These are phyloP conservation scores for Azemiops feae DNA, from an alignment of 2,113 vertebrate species.

Conservation along the genomic window DNA sequence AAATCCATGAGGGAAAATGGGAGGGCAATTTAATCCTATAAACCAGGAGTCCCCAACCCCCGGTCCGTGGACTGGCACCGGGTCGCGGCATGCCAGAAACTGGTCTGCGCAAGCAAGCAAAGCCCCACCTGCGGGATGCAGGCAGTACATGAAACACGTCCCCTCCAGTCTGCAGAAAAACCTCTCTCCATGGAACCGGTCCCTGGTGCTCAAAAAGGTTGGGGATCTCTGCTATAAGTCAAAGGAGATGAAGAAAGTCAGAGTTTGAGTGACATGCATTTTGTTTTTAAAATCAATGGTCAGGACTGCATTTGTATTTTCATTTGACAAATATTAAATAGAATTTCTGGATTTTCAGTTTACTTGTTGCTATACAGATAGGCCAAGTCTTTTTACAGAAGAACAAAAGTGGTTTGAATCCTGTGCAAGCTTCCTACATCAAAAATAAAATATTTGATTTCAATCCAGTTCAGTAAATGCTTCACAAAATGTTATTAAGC, in stretches of 20 bases:
- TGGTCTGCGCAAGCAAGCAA: too few species aligned
- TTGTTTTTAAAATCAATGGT: not conserved
- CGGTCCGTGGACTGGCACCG: too few species aligned
- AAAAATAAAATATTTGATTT: not conserved
- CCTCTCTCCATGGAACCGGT: too few species aligned
- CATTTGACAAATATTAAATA: not conserved
- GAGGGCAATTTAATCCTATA: not conserved
- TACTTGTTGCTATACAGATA: not conserved
- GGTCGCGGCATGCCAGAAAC: too few species aligned
- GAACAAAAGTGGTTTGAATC: not conserved
- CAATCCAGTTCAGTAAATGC: not conserved
- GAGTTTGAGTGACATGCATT: not conserved
- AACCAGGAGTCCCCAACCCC: too few species aligned
- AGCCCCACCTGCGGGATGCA: too few species aligned
- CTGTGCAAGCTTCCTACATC: not conserved
- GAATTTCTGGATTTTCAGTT: not conserved
- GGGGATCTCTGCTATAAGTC: not conserved
- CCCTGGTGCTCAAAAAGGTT: too few species aligned
- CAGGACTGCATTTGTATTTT: not conserved
- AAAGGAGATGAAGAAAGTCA: not conserved
- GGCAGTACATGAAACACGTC: too few species aligned
- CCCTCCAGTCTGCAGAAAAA: too few species aligned
- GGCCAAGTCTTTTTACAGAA: not conserved
- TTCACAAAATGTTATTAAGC: not conserved
- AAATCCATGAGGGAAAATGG: not conserved